These are phyloP conservation scores for Ganaspis brasiliensis DNA, from an alignment of 2,888 invertebrate species.

Conservation along the genomic window DNA sequence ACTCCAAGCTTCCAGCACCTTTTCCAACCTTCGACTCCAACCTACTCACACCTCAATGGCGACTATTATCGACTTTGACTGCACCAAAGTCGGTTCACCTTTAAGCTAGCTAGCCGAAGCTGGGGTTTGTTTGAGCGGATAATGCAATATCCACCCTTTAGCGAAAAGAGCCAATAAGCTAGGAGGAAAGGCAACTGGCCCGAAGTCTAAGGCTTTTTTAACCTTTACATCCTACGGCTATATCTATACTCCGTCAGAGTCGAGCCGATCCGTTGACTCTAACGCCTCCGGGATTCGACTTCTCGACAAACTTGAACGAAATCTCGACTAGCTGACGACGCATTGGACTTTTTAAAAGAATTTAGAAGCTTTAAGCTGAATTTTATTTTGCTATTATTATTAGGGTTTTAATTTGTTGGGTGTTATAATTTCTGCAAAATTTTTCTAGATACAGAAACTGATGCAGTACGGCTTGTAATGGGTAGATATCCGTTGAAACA, in stretches of 20 bases:
- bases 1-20: slow-evolving; percentile 55
- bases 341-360: not conserved
- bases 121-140: slow-evolving; percentile 73
- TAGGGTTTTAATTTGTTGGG: too few species aligned
- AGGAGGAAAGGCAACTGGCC: slow-evolving; percentile 56
- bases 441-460: too few species aligned
- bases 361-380: too few species aligned
- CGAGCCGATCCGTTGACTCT: not conserved
- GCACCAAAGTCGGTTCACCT: slow-evolving; percentile 70
- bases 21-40: slow-evolving; percentile 66
- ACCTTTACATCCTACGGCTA: slow-evolving; percentile 21
- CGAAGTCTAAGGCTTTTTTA: slow-evolving; percentile 57
- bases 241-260: not conserved
- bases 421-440: too few species aligned
- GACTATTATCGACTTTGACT: slow-evolving; percentile 75
- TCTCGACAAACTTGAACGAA: slow-evolving; percentile 3
- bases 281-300: slow-evolving; percentile 33
- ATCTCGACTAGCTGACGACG: not conserved
- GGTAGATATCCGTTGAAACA: too few species aligned
- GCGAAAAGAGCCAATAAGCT: slow-evolving; percentile 69
- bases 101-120: slow-evolving; percentile 66
- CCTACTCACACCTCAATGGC: slow-evolving; percentile 68
- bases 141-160: slow-evolving; percentile 73
- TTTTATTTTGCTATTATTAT: too few species aligned
- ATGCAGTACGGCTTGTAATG: too few species aligned